Base-by-base conservation (phyloP, 1,140 invertebrate species). In the Lordiphosa stackelbergi region DNA sequence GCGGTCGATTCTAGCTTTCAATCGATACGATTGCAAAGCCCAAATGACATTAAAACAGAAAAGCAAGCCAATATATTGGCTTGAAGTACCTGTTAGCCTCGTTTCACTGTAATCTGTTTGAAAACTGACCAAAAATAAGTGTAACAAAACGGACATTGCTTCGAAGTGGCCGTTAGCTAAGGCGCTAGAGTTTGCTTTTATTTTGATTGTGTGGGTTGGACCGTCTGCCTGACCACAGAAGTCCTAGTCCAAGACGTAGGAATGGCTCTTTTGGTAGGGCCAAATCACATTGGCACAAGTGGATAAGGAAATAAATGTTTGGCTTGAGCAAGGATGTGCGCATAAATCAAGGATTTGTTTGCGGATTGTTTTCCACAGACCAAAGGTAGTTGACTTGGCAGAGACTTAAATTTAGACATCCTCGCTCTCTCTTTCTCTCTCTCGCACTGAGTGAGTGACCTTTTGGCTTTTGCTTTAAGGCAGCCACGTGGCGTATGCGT, bases 311-410 rank as follows among this genome's bases (percentile, higher is more conserved):
- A 85, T 85, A 85, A 85, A 85, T 85, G 83, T 83, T 83, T 83
- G 78, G 69, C 70, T 73, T 68, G 71, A 64, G 73, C 59, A 68
- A 77, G 72, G 81, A 85, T 81, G 77, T 74, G 78, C 68, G 77
- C 77, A 85, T 85, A 85, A 85, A 85, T 85, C 83, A 85, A 85
- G 83, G 83, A 85, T 85, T 85, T 85, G 77, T 85, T 85, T 85
- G 78, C 69, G 77, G 77, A 83, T 83, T 83, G 55, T 63, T 77
- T 79, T 36, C 28, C 41, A 38, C 19, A 37, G 10, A 41, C 8
- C 45, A 66, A 72, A 79, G 75, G 62, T 75, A 81, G 66, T 68
- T 81, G 61, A 74, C 66, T 78, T 69, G 49, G 43, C 53, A 53
- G 46, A 13, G 65, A 49, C 58, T 69, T 61, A 52, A 61, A 69